Evolutionary conservation across 2,797 vertebrate species (phyloP), one percentile per base, ranked within the genome.

Genomic region (Cryptoblepharus egeriae): DNA sequence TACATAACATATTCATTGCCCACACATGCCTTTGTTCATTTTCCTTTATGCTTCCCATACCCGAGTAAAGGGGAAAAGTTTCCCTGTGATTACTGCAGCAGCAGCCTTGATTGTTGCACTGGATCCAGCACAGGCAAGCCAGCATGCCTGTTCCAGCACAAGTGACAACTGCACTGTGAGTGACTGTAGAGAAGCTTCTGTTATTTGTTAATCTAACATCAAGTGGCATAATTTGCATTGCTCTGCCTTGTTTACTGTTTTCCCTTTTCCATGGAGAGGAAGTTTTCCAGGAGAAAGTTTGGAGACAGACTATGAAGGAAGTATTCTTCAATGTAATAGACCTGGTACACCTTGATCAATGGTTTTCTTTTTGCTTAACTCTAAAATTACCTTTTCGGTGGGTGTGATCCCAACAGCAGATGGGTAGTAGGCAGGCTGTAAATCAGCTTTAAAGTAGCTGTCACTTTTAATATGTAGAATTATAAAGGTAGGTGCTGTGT

Each of bases 371-470:
- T 83, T 82, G 63, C 68, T 92, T 87, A 84, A 87, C 85, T 91
- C 85, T 57, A 79, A 78, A 71, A 82, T 90, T 87, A 83, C 92
- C 78, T 89, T 85, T 77, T 77, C 75, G 77, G 85, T 75, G 71
- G 55, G 81, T 85, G 68, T 85, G 79, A 84, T 90, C 83, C 87
- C 74, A 58, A n/a, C 26, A 91, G 85, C 91, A 93, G 91, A 89
- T 93, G 93, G 91, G 77, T 90, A 88, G 87, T 87, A 63, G 89
- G 85, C 65, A 91, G 84, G 70, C 80, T 91, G 91, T 88, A 91
- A 90, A 93, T 90, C 90, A 91, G 10, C 87, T 85, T 89, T 72
- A 61, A 79, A 89, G 84, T 57, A 87, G 79, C 87, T 90, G 83
- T 86, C 86, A 82, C 78, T 84, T 68, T 71, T 70, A 20, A 26